Percentiles rank a stretch among this genome's conserved stretches.
phyloP scores from a whole-genome alignment of 1,140 invertebrate genomes.

The Sogatella furcifera region DNA sequence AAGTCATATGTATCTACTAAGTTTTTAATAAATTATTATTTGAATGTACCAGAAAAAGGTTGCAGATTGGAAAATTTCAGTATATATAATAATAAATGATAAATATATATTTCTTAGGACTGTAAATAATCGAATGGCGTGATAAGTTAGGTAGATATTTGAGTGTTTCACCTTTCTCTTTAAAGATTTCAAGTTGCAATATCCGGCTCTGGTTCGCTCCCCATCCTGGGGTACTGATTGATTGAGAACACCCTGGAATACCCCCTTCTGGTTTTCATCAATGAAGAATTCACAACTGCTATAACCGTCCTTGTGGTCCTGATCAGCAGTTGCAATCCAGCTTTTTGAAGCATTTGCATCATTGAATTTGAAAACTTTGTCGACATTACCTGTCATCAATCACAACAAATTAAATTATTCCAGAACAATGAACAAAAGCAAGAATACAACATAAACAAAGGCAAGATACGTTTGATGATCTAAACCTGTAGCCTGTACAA shows the following conservation, averaged over 20 bases:
- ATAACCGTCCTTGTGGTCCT: conserved; percentile 66
- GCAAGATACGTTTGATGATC: no score
- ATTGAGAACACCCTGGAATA: conserved; percentile 65
- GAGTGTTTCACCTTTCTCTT: conserved; percentile 46
- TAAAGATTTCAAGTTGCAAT: conserved; percentile 60
- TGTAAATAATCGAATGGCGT: no score
- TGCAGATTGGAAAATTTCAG: no score
- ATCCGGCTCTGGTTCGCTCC: conserved; percentile 56
- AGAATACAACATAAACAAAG: no score
- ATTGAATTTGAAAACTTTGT: conserved; percentile 57
- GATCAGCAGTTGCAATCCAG: conserved; percentile 66
- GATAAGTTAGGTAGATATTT: no score
- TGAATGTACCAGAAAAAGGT: no score
- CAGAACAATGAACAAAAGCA: neutral
- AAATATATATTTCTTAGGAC: no score
- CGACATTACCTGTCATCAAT: conserved; percentile 44
- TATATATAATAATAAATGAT: no score
- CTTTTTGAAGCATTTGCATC: conserved; percentile 48
- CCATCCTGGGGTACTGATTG: conserved; percentile 70
- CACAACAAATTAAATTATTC: neutral
- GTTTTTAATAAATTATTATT: no score
- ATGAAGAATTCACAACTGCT: conserved; percentile 49
- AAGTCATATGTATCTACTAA: no score
- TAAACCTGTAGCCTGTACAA: no score
- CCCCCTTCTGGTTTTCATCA: conserved; percentile 52